Base-by-base conservation (phyloP, 2,797 vertebrate species). In the Psittacula derbiana region DNA sequence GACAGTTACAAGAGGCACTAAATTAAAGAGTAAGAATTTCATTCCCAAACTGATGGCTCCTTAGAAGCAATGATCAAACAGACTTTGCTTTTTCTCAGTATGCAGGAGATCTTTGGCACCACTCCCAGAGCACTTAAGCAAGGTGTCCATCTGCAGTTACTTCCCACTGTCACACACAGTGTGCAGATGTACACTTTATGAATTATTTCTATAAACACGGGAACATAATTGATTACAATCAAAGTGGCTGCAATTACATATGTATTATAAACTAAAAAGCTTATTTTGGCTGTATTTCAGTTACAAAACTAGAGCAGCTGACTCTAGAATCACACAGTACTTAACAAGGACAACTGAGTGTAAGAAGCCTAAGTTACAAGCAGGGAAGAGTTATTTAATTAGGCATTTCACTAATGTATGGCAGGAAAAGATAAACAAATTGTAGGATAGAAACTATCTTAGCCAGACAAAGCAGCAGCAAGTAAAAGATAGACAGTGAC, bases 41-140 rank as follows among this genome's bases (percentile, higher is more conserved):
- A 78, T 74, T 86, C 41, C 66, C 71, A 71, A 50, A 86, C 60
- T 52, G 33, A 79, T 38, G 18, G 27, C 53, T 88, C 58, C 74
- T 91, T 79, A 61, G 52, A 90, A 94, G 85, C 15, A 27, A 82
- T 80, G 74, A 87, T 85, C 81, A 82, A 52, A 91, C 15, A 91
- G 74, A 52, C 53, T 62, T 81, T 27, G 3, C 41, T 61, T 23
- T 72, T 49, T n/a, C 60, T 66, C 64, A 66, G 85, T 33, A 66
- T 43, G 70, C 71, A 52, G 44, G 78, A 80, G 38, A 85, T 76
- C 67, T 57, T 46, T 94, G 93, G 90, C 88, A 36, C 36, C 1
- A 0, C 44, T 95, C 94, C 93, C 87, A 80, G 90, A 94, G 71
- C 92, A 82, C 71, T 92, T 90, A 36, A 41, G 57, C 62, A 64